Evolutionary conservation across 2,888 invertebrate species (phyloP).

Genomic region (Sialis fuliginosa): DNA sequence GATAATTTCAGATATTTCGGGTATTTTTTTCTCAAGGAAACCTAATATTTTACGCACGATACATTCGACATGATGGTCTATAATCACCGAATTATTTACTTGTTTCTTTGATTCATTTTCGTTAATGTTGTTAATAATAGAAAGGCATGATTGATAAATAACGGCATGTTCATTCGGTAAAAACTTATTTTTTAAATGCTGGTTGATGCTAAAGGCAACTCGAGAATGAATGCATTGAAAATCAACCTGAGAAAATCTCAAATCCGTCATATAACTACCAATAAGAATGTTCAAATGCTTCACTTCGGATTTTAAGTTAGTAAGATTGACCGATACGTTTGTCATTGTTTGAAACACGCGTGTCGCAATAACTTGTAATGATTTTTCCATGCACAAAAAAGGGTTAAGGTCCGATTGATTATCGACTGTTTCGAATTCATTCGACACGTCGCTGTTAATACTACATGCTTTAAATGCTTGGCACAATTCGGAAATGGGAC

Average conservation of each 20-base stretch:
- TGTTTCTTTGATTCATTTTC: too few species aligned
- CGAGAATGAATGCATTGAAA: constrained; percentile 48
- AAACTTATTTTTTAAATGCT: constrained; percentile 25
- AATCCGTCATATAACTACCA: constrained; percentile 48
- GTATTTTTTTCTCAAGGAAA: too few species aligned
- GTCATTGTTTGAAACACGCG: constrained; percentile 42
- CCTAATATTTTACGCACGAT: constrained; percentile 4
- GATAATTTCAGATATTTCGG: neutral
- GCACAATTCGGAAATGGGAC: constrained; percentile 42
- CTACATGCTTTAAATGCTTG: constrained; percentile 35
- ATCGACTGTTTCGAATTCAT: constrained; percentile 2
- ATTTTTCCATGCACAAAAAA: constrained; percentile 38
- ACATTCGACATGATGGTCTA: constrained; percentile 5
- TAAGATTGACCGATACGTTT: constrained; percentile 34
- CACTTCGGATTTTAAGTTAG: constrained; percentile 43
- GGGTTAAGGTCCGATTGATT: constrained; percentile 20
- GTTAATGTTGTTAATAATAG: too few species aligned
- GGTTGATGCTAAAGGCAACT: constrained; percentile 41
- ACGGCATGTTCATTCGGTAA: neutral
- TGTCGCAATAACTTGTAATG: constrained; percentile 48
- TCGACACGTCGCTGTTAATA: constrained; percentile 25
- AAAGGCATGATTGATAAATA: too few species aligned
- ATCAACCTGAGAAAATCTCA: constrained; percentile 38
- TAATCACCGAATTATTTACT: neutral
- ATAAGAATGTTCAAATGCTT: constrained; percentile 51